phyloP scores from a whole-genome alignment of 1,140 invertebrate genomes.

The Drosophila punjabiensis region DNA sequence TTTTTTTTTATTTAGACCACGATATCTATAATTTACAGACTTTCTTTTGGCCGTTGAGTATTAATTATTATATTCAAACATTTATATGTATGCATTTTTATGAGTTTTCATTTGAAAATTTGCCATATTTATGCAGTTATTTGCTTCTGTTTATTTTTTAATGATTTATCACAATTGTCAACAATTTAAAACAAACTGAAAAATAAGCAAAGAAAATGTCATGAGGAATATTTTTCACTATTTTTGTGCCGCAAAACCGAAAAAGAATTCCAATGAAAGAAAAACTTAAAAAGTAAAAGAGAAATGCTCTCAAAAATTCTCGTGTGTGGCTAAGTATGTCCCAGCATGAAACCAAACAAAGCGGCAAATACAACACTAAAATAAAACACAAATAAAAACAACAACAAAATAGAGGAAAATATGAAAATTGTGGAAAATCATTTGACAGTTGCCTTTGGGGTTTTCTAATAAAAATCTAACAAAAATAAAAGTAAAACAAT shows the following conservation, averaged over 20 bases:
- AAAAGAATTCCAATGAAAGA: constrained; percentile 2
- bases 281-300: constrained; percentile 7
- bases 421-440: background rate
- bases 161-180: constrained; percentile 27
- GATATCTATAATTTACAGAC: constrained; percentile 12
- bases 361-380: constrained; percentile 1
- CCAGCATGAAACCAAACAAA: constrained; percentile 22
- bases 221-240: constrained; percentile 21
- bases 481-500: background rate
- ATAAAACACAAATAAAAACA: background rate
- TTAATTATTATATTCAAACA: constrained; percentile 9
- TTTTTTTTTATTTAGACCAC: constrained; percentile 1
- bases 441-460: constrained; percentile 25
- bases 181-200: constrained; percentile 13
- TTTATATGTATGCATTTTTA: constrained; percentile 2
- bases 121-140: constrained; percentile 24
- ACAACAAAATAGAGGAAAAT: background rate
- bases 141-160: background rate
- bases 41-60: background rate
- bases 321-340: constrained; percentile 23
- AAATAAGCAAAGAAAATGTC: background rate
- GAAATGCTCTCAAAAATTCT: constrained; percentile 7
- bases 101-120: constrained; percentile 17
- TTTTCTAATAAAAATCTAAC: constrained; percentile 3
- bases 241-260: constrained; percentile 7